These are phyloP conservation scores for Scaptomyza graminum DNA, from an alignment of 1,140 invertebrate species.

Conservation along the genomic window DNA sequence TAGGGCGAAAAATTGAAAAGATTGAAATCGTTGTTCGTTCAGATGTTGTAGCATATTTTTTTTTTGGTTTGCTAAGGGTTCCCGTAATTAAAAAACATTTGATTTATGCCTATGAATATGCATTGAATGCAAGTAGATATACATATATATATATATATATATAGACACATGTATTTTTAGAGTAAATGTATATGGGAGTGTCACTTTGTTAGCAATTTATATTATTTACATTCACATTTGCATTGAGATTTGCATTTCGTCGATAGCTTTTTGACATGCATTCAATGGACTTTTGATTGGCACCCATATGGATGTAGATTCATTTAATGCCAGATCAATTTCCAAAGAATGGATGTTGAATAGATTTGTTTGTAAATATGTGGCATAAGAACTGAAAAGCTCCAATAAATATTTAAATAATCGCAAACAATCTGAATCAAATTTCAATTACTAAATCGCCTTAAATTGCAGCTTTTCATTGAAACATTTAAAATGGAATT, in stretches of 20 bases:
- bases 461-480: not conserved
- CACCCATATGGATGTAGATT: slow-evolving; percentile 38
- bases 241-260: slow-evolving; percentile 63
- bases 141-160: not conserved
- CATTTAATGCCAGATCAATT: slow-evolving; percentile 15
- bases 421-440: not conserved
- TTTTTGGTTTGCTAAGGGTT: slow-evolving; percentile 18
- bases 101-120: slow-evolving; percentile 75
- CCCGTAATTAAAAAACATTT: slow-evolving; percentile 75
- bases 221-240: slow-evolving; percentile 65
- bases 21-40: slow-evolving; percentile 63
- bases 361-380: not conserved
- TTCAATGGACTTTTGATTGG: slow-evolving; percentile 69
- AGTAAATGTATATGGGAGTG: too few relatives aligned
- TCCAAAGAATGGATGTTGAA: not conserved
- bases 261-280: slow-evolving; percentile 64
- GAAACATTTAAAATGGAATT: not conserved
- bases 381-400: not conserved
- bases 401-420: slow-evolving; percentile 11
- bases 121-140: slow-evolving; percentile 50
- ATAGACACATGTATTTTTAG: too few relatives aligned
- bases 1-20: slow-evolving; percentile 59
- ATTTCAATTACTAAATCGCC: too few relatives aligned
- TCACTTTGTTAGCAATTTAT: slow-evolving; percentile 19
- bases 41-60: slow-evolving; percentile 32